Evolutionary conservation across 2,113 vertebrate species (phyloP).

Genomic region (Hippocampus zosterae): DNA sequence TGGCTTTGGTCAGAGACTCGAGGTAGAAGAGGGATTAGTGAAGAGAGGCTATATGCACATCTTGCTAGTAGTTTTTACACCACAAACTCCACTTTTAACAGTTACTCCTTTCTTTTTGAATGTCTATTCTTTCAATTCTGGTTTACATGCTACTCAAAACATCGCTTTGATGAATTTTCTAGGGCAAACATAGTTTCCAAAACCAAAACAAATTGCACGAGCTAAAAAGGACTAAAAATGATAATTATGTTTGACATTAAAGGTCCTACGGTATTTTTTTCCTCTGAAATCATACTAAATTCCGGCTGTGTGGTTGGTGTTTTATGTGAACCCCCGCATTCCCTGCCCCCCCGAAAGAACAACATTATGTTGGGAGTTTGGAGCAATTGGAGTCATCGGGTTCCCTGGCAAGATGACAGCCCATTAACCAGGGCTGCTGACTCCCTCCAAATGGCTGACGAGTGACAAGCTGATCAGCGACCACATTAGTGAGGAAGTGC

Average conservation of each 20-base stretch:
- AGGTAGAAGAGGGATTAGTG: neutral
- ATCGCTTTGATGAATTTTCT: neutral
- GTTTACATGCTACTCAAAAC: neutral
- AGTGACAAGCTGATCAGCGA: slow-evolving; percentile 42
- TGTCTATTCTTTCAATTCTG: neutral
- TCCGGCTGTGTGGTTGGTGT: neutral
- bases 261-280: neutral
- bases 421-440: slow-evolving; percentile 47
- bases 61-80: neutral
- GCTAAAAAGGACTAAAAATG: neutral
- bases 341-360: neutral
- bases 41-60: neutral
- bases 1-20: neutral
- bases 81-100: too few species aligned
- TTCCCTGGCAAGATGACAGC: slow-evolving; percentile 23
- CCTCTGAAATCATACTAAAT: neutral
- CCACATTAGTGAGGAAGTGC: slow-evolving; percentile 28
- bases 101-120: neutral
- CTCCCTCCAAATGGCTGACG: slow-evolving; percentile 37
- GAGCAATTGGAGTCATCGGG: slow-evolving; percentile 40
- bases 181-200: neutral
- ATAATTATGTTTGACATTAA: neutral
- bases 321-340: neutral
- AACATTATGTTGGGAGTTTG: slow-evolving; percentile 9
- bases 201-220: neutral